These are phyloP conservation scores for Drosophila melanica DNA, from an alignment of 1,140 invertebrate species.

Conservation along the genomic window DNA sequence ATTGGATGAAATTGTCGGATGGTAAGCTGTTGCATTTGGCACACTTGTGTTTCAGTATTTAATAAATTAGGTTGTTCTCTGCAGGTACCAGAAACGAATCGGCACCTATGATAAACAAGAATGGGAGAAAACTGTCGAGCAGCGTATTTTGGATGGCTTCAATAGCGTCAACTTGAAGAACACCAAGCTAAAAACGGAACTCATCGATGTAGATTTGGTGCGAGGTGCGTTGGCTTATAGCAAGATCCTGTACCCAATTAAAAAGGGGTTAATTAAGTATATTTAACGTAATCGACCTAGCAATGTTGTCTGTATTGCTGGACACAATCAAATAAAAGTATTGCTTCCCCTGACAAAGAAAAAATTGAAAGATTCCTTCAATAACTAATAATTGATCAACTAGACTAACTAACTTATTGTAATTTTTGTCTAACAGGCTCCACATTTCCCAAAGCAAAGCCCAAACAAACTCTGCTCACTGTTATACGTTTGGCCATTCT, in stretches of 20 bases:
- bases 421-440: slow-evolving; percentile 87
- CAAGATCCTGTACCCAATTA: too few species aligned
- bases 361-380: too few species aligned
- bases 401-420: not conserved
- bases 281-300: too few species aligned
- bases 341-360: too few species aligned
- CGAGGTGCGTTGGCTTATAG: slow-evolving; percentile 88
- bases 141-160: slow-evolving; percentile 93
- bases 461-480: slow-evolving; percentile 93
- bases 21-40: slow-evolving; percentile 55
- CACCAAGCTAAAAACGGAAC: slow-evolving; percentile 94
- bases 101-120: slow-evolving; percentile 97
- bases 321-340: too few species aligned
- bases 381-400: too few species aligned
- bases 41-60: slow-evolving; percentile 1
- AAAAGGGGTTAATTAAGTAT: too few species aligned
- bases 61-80: slow-evolving; percentile 10
- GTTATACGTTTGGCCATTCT: slow-evolving; percentile 92
- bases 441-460: slow-evolving; percentile 96
- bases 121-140: slow-evolving; percentile 97
- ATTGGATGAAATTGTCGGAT: slow-evolving; percentile 84
- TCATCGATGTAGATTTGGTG: slow-evolving; percentile 98
- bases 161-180: slow-evolving; percentile 94
- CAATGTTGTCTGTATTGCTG: not conserved
- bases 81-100: slow-evolving; percentile 96